These are phyloP conservation scores for Subacronicta megacephala DNA, from an alignment of 2,888 invertebrate species.

Conservation along the genomic window DNA sequence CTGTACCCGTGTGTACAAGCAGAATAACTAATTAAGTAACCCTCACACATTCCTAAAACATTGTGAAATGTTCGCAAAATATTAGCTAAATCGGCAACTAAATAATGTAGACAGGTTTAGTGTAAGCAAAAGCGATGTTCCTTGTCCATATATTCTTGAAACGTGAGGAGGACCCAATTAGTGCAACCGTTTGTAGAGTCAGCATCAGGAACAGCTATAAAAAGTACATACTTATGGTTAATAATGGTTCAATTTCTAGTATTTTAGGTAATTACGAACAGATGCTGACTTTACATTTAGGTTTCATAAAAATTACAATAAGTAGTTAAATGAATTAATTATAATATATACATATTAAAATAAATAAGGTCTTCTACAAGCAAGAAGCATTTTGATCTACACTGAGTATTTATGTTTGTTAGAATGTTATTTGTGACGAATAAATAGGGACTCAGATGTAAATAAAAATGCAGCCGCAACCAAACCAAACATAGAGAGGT, in stretches of 20 bases:
- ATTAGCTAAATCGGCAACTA: not conserved
- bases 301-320: constrained; percentile 18
- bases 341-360: constrained; percentile 16
- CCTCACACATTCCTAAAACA: not conserved
- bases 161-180: not conserved
- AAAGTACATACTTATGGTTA: no score
- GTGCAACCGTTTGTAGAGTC: no score
- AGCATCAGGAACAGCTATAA: no score
- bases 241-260: no score
- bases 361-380: constrained; percentile 14
- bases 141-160: not conserved
- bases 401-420: constrained; percentile 8
- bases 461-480: constrained; percentile 12
- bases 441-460: not conserved
- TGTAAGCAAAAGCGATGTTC: not conserved
- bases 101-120: not conserved
- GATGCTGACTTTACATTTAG: no score
- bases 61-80: not conserved
- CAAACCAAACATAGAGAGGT: constrained; percentile 19
- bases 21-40: not conserved
- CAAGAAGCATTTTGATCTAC: constrained; percentile 26
- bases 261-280: no score
- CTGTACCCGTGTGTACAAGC: constrained; percentile 15
- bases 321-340: constrained; percentile 9
- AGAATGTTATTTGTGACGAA: not conserved